Evolutionary conservation across 2,113 vertebrate species (phyloP).

Genomic region (Struthidea cinerea): DNA sequence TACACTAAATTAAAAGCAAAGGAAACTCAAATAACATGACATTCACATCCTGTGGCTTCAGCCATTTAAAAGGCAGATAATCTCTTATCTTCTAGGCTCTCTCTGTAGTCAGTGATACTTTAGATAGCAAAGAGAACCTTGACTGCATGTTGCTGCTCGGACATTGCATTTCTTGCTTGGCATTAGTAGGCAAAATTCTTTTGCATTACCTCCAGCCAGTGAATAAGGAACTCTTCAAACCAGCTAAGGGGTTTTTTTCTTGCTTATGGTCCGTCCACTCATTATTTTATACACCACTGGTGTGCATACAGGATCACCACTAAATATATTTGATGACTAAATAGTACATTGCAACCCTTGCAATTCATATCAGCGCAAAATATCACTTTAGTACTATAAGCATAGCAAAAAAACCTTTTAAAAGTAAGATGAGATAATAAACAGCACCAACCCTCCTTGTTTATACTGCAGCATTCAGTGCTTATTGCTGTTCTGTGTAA

Average conservation of each 20-base stretch:
- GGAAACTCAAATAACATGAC: not conserved
- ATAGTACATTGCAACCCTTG: not conserved
- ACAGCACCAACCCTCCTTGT: not conserved
- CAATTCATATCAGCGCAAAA: not conserved
- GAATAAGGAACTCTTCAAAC: not conserved
- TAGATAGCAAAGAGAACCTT: not conserved
- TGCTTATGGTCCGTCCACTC: not conserved
- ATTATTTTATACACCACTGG: not conserved
- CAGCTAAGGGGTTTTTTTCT: not conserved
- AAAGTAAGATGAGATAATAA: not conserved
- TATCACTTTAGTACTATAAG: not conserved
- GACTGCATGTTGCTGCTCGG: not conserved
- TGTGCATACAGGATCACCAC: not conserved
- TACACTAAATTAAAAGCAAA: not conserved
- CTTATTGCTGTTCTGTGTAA: slow-evolving; percentile 6
- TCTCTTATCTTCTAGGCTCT: not conserved
- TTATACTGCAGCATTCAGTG: not conserved
- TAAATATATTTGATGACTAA: not conserved
- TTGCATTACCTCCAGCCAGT: not conserved
- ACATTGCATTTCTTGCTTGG: not conserved
- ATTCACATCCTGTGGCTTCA: not conserved
- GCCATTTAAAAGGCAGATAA: not conserved
- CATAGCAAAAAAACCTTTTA: not conserved
- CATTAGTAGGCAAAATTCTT: not conserved
- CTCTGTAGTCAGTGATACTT: not conserved